Evolutionary conservation across 2,888 invertebrate genomes (phyloP), one percentile per base, ranked within the genome.

Genomic region (Meteorus cinctellus): DNA sequence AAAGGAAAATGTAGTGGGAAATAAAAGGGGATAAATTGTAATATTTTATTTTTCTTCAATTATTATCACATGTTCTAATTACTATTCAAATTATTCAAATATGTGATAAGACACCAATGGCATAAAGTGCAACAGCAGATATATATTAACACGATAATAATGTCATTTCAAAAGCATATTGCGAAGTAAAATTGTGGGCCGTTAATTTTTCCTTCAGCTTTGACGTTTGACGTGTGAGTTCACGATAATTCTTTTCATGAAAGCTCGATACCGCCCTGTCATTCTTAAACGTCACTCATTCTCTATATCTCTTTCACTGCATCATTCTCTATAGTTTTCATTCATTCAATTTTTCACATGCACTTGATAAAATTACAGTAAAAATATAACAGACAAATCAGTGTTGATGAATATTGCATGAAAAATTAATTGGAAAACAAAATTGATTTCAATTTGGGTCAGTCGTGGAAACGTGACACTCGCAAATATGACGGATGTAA

Each of bases 401-500:
- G 2, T 41, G 12, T 41, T 0, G 0, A 10, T 41, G 41, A 12
- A 2, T 12, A 41, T 41, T 41, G 41, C 8, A 41, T 1, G 12
- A 8, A 41, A 41, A 41, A 41, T 41, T 41, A 41, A 41, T 41
- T 12, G 0, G 8, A 41, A 41, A 8, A 41, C 2, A 2, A 8
- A 2, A 16, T n/a, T 48, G 14, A 48, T 16, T 14, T 48, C 16
- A n/a, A 76, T 76, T 76, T 67, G 68, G 76, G 76, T 76, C 72
- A 76, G 24, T 48, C 31, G 72, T n/a, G 19, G 55, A 68, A 76
- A 76, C 72, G 81, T 78, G 81, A 81, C 77, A 79, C 81, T 78
- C 75, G 80, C 77, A 78, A 79, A 80, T 79, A 80, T 80, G 80
- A 80, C 77, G 79, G 77, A 80, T 80, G 51, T 69, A 48, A 70